Conservation (phyloP, 2,888 invertebrate species). For the Meganola albula region DNA sequence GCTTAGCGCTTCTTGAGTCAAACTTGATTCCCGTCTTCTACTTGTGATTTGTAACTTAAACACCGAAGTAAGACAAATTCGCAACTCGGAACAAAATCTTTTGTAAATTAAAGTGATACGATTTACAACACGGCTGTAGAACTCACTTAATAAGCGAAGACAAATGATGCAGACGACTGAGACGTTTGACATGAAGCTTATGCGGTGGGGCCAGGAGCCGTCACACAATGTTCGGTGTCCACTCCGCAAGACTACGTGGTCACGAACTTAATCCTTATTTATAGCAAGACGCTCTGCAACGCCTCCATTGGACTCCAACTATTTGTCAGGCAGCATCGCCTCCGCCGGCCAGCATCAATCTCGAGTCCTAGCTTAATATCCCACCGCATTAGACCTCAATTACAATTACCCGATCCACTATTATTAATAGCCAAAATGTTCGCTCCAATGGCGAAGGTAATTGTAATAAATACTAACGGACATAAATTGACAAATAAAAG, state of each 20-base stretch:
- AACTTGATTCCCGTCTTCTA: conserved; percentile 65
- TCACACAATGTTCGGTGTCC: conserved; percentile 52
- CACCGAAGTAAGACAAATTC: conserved; percentile 72
- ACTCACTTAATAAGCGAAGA: conserved; percentile 35
- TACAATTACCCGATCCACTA: conserved; percentile 38
- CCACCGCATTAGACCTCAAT: conserved; percentile 28
- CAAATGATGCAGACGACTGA: conserved; percentile 44
- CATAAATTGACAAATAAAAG: conserved; percentile 67
- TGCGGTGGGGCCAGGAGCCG: conserved; percentile 39
- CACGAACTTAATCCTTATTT: conserved; percentile 74
- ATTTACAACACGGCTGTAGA: conserved; percentile 32
- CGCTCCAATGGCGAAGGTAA: conserved; percentile 45
- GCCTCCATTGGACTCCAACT: conserved; percentile 66
- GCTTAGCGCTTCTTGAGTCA: conserved; percentile 65
- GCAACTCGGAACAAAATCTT: conserved; percentile 42
- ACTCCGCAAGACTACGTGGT: conserved; percentile 69
- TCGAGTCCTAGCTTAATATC: conserved; percentile 50
- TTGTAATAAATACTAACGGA: conserved; percentile 55
- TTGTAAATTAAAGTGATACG: conserved; percentile 39
- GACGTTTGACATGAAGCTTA: conserved; percentile 53
- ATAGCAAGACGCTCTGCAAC: conserved; percentile 72
- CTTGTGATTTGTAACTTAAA: conserved; percentile 67
- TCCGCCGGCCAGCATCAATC: conserved; percentile 66
- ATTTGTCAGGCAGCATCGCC: conserved; percentile 65
- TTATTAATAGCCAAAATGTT: conserved; percentile 48